Conservation (phyloP, 2,888 invertebrate species). For the Ophioninae sp. region DNA sequence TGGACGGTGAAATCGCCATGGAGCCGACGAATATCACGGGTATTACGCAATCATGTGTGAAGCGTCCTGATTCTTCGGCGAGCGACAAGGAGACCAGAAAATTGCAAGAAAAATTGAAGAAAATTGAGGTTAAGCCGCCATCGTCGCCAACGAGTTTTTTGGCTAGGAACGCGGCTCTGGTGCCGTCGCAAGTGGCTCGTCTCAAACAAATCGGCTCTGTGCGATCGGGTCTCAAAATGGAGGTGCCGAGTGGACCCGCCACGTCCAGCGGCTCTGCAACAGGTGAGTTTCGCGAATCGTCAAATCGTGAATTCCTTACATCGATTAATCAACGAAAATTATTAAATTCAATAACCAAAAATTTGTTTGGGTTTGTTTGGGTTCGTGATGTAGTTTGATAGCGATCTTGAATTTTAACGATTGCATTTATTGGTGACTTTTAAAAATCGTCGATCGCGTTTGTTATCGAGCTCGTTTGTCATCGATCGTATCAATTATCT, state of each 20-base stretch:
- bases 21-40: conserved; percentile 51
- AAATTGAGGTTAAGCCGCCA: conserved; percentile 70
- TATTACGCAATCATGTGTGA: conserved; percentile 28
- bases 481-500: no score
- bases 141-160: conserved; percentile 69
- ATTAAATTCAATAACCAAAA: not conserved
- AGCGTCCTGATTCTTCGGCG: conserved; percentile 32
- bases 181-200: conserved; percentile 73
- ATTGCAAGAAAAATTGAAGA: conserved; percentile 72
- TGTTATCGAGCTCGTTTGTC: no score
- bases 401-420: no score
- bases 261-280: conserved; percentile 75
- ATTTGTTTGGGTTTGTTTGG: no score
- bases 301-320: not conserved
- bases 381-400: no score
- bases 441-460: no score
- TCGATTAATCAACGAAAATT: not conserved
- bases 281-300: conserved; percentile 66
- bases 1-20: conserved; percentile 47
- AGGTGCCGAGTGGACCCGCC: conserved; percentile 29
- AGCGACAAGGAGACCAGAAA: conserved; percentile 23
- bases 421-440: no score
- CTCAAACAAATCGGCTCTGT: conserved; percentile 69
- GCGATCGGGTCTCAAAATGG: conserved; percentile 44
- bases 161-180: conserved; percentile 70